Conservation (phyloP, 1,140 invertebrate species). For the Linepithema humile region DNA sequence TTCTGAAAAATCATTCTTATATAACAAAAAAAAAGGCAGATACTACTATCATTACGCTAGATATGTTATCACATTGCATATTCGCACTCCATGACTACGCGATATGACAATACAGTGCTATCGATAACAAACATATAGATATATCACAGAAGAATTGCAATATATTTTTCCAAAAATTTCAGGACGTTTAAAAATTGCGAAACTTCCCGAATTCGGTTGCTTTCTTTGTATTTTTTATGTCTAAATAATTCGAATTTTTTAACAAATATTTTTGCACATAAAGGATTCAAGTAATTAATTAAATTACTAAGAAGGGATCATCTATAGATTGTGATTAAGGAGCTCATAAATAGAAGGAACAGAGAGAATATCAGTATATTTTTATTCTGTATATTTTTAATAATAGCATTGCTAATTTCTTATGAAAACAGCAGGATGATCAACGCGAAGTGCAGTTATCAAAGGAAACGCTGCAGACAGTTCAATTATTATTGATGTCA, state of each 20-base stretch:
- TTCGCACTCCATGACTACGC: background rate
- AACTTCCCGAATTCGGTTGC: background rate
- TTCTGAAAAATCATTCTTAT: background rate
- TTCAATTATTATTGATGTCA: background rate
- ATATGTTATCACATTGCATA: conserved; percentile 4
- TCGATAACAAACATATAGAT: background rate
- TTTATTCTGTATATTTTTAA: too few relatives aligned
- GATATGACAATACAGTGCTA: background rate
- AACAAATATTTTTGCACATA: background rate
- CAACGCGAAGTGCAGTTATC: too few relatives aligned
- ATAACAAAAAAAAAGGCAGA: background rate
- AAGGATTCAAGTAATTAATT: too few relatives aligned
- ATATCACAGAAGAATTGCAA: background rate
- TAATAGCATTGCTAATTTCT: too few relatives aligned
- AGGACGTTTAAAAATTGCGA: background rate
- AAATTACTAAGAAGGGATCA: too few relatives aligned
- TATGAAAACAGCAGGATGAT: too few relatives aligned
- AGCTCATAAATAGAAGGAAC: too few relatives aligned
- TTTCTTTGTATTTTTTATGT: background rate
- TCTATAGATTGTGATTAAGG: too few relatives aligned
- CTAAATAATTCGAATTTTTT: background rate
- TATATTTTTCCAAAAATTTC: background rate
- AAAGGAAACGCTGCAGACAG: conserved; percentile 27
- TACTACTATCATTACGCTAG: background rate
- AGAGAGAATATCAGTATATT: too few relatives aligned